phyloP scores from a whole-genome alignment of 2,797 vertebrate species.

The Eulemur mongoz region DNA sequence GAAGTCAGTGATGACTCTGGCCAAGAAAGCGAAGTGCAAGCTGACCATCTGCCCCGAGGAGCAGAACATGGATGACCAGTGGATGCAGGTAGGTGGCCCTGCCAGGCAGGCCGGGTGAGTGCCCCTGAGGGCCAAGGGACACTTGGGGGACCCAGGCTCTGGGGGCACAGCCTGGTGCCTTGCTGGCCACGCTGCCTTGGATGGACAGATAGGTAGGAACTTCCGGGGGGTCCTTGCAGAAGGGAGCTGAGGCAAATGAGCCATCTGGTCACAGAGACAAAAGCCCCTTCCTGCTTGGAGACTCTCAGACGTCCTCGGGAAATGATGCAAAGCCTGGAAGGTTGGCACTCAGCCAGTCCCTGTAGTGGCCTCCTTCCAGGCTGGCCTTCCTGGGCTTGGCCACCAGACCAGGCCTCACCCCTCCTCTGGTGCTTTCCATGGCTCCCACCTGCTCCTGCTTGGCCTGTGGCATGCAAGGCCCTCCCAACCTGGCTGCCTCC shows the following conservation, averaged over 20 bases:
- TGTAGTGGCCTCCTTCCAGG: rapidly evolving
- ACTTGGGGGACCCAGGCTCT: rapidly evolving
- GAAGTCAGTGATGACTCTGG: slow-evolving; percentile 84
- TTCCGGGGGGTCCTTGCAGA: background rate
- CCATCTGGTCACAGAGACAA: background rate
- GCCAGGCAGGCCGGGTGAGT: rapidly evolving
- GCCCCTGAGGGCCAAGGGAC: background rate
- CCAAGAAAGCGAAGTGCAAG: slow-evolving; percentile 84
- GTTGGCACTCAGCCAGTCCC: rapidly evolving
- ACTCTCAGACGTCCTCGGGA: rapidly evolving
- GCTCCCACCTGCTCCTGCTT: background rate
- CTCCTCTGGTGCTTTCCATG: background rate
- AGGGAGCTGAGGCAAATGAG: rapidly evolving
- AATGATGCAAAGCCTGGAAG: background rate
- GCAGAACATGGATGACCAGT: slow-evolving; percentile 89
- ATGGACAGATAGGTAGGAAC: no score
- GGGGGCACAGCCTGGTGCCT: rapidly evolving
- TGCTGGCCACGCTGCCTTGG: background rate
- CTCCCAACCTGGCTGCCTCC: background rate
- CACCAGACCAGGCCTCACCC: background rate
- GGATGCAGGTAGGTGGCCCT: slow-evolving; percentile 90
- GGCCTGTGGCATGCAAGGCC: background rate
- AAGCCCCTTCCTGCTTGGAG: background rate
- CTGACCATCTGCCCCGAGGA: slow-evolving; percentile 87
- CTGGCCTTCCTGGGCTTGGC: background rate